A percentile compares a stretch with the other conserved stretches of the same genome.
Evolutionary conservation across 2,113 vertebrate species (phyloP).

Genomic region (Cebidichthys violaceus): DNA sequence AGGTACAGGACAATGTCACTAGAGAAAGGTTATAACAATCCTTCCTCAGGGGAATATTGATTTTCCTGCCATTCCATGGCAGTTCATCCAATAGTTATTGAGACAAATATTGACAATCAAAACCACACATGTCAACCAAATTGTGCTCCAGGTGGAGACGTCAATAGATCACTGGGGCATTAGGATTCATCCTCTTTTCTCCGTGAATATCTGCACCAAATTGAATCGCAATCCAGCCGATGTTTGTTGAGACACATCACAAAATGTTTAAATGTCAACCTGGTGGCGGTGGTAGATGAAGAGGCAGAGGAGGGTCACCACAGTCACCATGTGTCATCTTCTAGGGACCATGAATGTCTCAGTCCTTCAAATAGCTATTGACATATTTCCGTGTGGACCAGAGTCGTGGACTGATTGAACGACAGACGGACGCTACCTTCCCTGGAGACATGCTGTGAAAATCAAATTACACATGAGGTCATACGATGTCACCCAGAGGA

Average conservation of each 20-base stretch:
- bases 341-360: neutral
- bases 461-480: constrained; percentile 1
- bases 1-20: neutral
- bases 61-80: neutral
- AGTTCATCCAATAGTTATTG: neutral
- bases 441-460: neutral
- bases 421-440: neutral
- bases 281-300: neutral
- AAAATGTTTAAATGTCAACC: neutral
- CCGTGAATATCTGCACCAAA: neutral
- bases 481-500: neutral
- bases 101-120: neutral
- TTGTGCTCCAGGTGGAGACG: neutral
- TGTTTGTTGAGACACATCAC: neutral
- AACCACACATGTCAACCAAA: neutral
- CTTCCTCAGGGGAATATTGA: neutral
- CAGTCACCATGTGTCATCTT: neutral
- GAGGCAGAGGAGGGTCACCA: neutral
- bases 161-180: neutral
- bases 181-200: neutral
- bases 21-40: neutral
- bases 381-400: neutral
- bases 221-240: neutral
- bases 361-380: neutral
- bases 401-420: neutral